A percentile compares a stretch with the other conserved stretches of the same genome.
These are phyloP conservation scores for Trissolcus brochymenae DNA, from an alignment of 2,888 invertebrate genomes.

Conservation along the genomic window DNA sequence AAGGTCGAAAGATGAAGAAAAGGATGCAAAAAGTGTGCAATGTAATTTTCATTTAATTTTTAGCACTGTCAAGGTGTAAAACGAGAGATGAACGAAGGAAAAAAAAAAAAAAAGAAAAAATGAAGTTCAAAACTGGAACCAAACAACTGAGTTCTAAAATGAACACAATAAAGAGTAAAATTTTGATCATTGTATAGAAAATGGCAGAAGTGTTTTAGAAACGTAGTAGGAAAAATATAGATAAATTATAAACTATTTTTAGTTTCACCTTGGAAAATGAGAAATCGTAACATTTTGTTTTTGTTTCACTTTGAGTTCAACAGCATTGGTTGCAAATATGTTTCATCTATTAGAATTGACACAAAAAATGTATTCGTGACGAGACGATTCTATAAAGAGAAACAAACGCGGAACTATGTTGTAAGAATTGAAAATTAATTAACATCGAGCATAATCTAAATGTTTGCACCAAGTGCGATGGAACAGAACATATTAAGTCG, in stretches of 20 bases:
- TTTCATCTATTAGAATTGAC: no score
- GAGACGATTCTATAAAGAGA: not conserved
- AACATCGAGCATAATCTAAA: not conserved
- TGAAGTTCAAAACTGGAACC: not conserved
- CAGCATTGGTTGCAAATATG: no score
- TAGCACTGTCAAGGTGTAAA: not conserved
- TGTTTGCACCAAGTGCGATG: not conserved
- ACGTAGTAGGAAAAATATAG: no score
- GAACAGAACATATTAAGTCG: slow-evolving; percentile 11
- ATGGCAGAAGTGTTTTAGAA: no score
- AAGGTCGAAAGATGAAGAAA: not conserved
- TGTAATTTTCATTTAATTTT: not conserved
- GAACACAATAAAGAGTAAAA: no score
- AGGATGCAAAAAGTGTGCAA: not conserved
- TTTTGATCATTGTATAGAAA: no score
- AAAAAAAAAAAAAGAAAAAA: not conserved
- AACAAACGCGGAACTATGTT: not conserved
- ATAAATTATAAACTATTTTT: no score
- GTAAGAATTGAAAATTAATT: not conserved
- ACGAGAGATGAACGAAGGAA: not conserved
- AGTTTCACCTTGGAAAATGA: no score
- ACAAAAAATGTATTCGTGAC: not conserved
- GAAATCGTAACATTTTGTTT: no score
- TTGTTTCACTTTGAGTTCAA: no score
- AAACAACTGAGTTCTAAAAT: no score